Percentiles rank a stretch among this genome's conserved stretches.
Conservation (phyloP, 1,140 invertebrate species). For the Antheraea mylitta region DNA sequence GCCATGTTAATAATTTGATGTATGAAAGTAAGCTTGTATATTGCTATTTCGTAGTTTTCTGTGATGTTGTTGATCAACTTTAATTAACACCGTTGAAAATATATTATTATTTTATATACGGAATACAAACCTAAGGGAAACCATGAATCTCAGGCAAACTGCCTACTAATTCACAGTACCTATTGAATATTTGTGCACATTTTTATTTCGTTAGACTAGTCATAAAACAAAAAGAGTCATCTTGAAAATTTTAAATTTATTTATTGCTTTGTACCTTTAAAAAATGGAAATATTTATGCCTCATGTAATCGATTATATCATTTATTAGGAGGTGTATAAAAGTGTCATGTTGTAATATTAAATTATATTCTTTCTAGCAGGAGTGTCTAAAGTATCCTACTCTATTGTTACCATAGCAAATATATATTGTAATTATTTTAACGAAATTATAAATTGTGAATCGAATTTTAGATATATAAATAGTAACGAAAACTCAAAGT, state of each 20-base stretch:
- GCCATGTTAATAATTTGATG: slow-evolving; percentile 25
- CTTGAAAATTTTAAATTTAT: slow-evolving; percentile 58
- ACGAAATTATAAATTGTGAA: slow-evolving; percentile 23
- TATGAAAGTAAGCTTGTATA: slow-evolving; percentile 53
- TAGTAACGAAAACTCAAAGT: not conserved
- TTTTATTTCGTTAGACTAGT: slow-evolving; percentile 69
- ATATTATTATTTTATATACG: slow-evolving; percentile 19
- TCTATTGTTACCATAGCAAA: slow-evolving; percentile 64
- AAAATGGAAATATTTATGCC: slow-evolving; percentile 16
- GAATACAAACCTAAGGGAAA: not conserved
- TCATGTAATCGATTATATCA: slow-evolving; percentile 1
- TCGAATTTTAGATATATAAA: not conserved
- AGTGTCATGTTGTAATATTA: slow-evolving; percentile 8
- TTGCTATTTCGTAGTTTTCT: slow-evolving; percentile 52
- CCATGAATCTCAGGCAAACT: not conserved
- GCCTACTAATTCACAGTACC: slow-evolving; percentile 18
- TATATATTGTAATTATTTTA: slow-evolving; percentile 41
- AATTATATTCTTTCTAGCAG: slow-evolving; percentile 10
- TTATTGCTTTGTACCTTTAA: slow-evolving; percentile 55
- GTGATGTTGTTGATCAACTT: slow-evolving; percentile 49
- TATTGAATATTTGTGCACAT: slow-evolving; percentile 25
- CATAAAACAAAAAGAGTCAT: slow-evolving; percentile 61
- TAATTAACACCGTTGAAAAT: slow-evolving; percentile 31
- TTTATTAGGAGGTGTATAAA: slow-evolving; percentile 6
- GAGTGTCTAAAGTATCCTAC: slow-evolving; percentile 9